A percentile compares a stretch with the other conserved stretches of the same genome.
These are phyloP conservation scores for Podilymbus podiceps DNA, from an alignment of 2,113 vertebrate species.

Conservation along the genomic window DNA sequence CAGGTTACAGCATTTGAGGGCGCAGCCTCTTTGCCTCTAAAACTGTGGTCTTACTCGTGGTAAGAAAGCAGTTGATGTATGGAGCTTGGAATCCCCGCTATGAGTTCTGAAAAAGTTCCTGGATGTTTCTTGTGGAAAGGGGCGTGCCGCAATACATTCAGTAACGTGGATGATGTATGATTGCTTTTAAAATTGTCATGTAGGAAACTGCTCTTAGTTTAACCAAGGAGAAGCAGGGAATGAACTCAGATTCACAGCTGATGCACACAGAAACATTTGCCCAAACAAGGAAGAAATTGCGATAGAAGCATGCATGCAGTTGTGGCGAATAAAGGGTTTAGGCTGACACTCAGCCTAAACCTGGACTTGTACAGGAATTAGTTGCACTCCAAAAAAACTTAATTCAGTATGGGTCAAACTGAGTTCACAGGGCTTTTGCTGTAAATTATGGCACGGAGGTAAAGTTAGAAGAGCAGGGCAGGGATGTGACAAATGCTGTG, in stretches of 20 bases:
- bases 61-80: neutral
- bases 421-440: neutral
- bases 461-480: neutral
- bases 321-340: neutral
- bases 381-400: neutral
- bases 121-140: neutral
- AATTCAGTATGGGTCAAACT: neutral
- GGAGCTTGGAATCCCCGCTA: neutral
- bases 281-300: constrained; percentile 1
- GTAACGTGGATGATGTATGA: neutral
- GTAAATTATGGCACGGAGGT: neutral
- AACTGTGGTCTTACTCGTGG: neutral
- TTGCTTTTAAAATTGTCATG: neutral
- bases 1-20: neutral
- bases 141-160: neutral
- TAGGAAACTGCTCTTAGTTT: neutral
- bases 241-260: neutral
- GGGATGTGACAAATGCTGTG: neutral
- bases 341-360: neutral
- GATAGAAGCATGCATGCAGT: fast-evolving
- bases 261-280: neutral
- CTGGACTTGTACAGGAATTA: neutral
- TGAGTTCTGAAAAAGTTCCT: neutral
- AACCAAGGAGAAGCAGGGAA: neutral
- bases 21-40: neutral